A percentile compares a stretch with the other conserved stretches of the same genome.
phyloP scores from a whole-genome alignment of 1,140 invertebrate species.

The Drosophila obscura region DNA sequence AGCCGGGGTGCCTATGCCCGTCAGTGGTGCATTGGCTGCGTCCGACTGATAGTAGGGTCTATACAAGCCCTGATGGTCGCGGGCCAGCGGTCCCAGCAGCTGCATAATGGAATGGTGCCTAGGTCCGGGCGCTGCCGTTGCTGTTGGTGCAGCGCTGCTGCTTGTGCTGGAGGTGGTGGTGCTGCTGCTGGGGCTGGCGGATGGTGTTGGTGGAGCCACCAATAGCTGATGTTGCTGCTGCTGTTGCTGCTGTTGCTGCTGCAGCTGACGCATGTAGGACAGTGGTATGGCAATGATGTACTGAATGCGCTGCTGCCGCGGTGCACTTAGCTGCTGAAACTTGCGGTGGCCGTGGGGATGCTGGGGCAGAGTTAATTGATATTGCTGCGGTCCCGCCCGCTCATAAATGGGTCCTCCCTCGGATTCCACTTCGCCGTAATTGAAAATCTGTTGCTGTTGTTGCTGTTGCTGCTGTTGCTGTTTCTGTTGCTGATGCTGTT shows the following conservation, averaged over 20 bases:
- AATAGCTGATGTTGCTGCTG: conserved; percentile 23
- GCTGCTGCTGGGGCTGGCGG: conserved; percentile 11
- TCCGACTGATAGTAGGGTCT: conserved; percentile 64
- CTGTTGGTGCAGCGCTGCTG: conserved; percentile 27
- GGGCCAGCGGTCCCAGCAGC: conserved; percentile 65
- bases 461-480: background rate
- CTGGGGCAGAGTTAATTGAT: conserved; percentile 9
- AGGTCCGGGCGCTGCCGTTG: conserved; percentile 4
- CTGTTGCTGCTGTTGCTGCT: conserved; percentile 59
- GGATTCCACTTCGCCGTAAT: conserved; percentile 46
- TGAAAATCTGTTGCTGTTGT: conserved; percentile 43
- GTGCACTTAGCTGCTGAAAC: conserved; percentile 20
- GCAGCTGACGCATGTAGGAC: conserved; percentile 73
- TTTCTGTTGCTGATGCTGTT: background rate
- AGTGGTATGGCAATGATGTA: conserved; percentile 80
- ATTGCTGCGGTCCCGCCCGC: conserved; percentile 30
- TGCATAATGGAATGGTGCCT: conserved; percentile 36
- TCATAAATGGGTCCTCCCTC: conserved; percentile 35
- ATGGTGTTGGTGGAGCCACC: background rate
- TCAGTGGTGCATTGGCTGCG: conserved; percentile 29
- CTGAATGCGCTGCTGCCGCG: conserved; percentile 51
- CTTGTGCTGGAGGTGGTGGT: conserved; percentile 9
- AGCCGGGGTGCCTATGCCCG: conserved; percentile 1
- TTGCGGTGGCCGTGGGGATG: conserved; percentile 16
- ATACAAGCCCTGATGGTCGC: conserved; percentile 68